phyloP scores from a whole-genome alignment of 1,140 invertebrate species.

The Calephelis virginiensis region DNA sequence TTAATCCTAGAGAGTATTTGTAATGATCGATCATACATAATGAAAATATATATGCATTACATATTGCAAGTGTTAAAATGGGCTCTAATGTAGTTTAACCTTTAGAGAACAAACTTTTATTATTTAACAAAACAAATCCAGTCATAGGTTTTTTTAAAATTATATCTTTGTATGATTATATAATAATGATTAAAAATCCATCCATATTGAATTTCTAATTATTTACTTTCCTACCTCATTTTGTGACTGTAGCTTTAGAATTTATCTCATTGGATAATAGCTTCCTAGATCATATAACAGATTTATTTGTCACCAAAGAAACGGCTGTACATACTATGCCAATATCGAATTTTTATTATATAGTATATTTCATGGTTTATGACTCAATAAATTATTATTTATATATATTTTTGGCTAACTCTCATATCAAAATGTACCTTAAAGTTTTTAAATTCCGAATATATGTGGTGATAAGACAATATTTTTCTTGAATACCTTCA shows the following conservation, averaged over 20 bases:
- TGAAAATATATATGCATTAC: too few relatives aligned
- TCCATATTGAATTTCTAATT: constrained; percentile 60
- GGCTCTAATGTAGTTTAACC: too few relatives aligned
- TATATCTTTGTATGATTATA: not conserved
- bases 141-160: too few relatives aligned
- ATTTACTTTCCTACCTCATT: constrained; percentile 74
- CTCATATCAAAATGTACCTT: constrained; percentile 63
- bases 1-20: too few relatives aligned
- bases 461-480: constrained; percentile 60
- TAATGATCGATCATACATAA: too few relatives aligned
- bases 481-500: constrained; percentile 50
- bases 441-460: constrained; percentile 21
- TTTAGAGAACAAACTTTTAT: too few relatives aligned
- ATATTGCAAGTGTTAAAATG: too few relatives aligned
- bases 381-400: constrained; percentile 18
- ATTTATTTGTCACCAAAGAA: constrained; percentile 67
- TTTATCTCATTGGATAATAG: constrained; percentile 44
- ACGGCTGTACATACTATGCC: constrained; percentile 57
- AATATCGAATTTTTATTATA: constrained; percentile 34
- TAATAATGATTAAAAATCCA: constrained; percentile 43
- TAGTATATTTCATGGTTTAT: constrained; percentile 12
- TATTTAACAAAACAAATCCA: too few relatives aligned
- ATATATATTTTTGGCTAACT: constrained; percentile 31
- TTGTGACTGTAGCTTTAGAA: constrained; percentile 65
- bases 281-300: constrained; percentile 34